Evolutionary conservation across 2,113 vertebrate species (phyloP).

Genomic region (Apeltes quadracus): DNA sequence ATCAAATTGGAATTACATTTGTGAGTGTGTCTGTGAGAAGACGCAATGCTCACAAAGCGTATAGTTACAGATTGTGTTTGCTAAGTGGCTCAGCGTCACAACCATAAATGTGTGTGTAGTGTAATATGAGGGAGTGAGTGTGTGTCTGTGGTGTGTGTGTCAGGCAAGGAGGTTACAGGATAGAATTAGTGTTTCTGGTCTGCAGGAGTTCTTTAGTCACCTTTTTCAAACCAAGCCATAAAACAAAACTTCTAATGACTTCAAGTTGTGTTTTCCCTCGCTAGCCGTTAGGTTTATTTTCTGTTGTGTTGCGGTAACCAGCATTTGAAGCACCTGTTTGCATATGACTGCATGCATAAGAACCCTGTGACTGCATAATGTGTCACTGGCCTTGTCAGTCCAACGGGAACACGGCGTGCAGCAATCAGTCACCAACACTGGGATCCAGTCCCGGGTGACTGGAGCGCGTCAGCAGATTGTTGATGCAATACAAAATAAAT

Average conservation of each 20-base stretch:
- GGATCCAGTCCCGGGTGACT: neutral
- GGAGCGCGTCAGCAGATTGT: neutral
- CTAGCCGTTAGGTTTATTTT: too few species aligned
- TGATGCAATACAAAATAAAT: neutral
- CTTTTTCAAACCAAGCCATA: neutral
- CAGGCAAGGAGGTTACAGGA: conserved; percentile 12
- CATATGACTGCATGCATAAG: too few species aligned
- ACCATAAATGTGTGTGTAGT: conserved; percentile 5
- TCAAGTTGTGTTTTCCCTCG: too few species aligned
- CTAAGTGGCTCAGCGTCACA: conserved; percentile 34
- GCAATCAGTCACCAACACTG: neutral
- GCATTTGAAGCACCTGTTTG: too few species aligned
- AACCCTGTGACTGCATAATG: neutral
- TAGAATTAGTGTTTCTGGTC: neutral
- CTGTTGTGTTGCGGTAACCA: too few species aligned
- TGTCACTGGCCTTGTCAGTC: neutral
- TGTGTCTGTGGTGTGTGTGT: conserved; percentile 17
- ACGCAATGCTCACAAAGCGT: conserved; percentile 24
- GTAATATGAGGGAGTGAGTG: neutral
- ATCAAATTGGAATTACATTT: conserved; percentile 29
- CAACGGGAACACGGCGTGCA: neutral
- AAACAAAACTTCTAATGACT: too few species aligned
- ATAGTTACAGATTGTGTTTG: conserved; percentile 44
- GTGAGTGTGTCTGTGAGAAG: conserved; percentile 12
- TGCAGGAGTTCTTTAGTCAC: neutral